Conservation (phyloP, 1,140 invertebrate species). For the Amphibalanus amphitrite region DNA sequence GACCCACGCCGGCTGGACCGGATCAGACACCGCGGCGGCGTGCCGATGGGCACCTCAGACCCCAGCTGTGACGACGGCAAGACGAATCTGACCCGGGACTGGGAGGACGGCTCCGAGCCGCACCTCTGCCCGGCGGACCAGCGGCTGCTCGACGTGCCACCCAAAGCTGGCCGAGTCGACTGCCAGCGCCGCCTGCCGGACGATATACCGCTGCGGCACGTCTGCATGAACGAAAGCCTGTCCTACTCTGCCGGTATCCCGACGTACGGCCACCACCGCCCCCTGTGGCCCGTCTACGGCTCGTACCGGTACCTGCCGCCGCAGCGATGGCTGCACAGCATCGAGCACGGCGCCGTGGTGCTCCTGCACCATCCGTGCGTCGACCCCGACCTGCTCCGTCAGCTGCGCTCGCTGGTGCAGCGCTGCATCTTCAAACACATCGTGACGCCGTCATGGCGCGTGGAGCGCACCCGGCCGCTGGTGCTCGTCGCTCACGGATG, state of each 20-base stretch:
- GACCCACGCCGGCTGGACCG: not conserved
- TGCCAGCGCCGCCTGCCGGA: constrained; percentile 46
- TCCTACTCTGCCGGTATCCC: constrained; percentile 43
- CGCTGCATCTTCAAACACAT: constrained; percentile 58
- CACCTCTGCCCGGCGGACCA: not conserved
- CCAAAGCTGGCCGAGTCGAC: constrained; percentile 26
- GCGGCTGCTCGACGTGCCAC: not conserved
- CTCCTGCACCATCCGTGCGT: constrained; percentile 80
- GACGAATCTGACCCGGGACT: constrained; percentile 47
- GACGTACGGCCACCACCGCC: constrained; percentile 54
- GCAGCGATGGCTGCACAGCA: constrained; percentile 66
- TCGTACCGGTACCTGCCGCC: constrained; percentile 61
- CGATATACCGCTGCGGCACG: constrained; percentile 46
- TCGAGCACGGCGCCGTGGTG: constrained; percentile 69
- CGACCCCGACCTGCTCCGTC: constrained; percentile 41
- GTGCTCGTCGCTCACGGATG: constrained; percentile 59
- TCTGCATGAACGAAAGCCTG: constrained; percentile 49
- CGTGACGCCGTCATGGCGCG: constrained; percentile 50
- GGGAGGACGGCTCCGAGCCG: constrained; percentile 31
- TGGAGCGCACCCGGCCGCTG: constrained; percentile 38
- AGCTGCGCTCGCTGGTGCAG: constrained; percentile 42
- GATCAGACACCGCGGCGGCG: not conserved
- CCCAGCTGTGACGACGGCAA: constrained; percentile 35
- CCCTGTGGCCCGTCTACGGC: constrained; percentile 62
- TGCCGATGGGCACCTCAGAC: not conserved